Base-by-base conservation (phyloP, 2,888 invertebrate species). In the Belgica antarctica region DNA sequence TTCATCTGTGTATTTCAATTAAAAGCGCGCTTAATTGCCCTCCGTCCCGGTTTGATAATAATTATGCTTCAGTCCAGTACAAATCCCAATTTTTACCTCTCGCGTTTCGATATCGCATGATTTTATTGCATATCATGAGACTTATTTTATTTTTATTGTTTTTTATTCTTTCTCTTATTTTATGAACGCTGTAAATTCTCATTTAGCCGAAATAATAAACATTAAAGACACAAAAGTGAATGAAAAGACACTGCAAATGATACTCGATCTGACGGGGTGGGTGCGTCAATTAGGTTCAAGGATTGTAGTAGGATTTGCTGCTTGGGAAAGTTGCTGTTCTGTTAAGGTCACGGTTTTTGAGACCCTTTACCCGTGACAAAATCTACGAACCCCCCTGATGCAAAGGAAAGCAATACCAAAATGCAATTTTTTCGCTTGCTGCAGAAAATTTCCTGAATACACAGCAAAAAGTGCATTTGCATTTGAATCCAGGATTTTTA, bases 121-220 rank as follows among this genome's bases (percentile, higher is more conserved):
- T 31, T 62, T 31, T 31, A 62, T 15, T 65, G 27, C 25, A 65
- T 36, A 25, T 28, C 47, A 28, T 52, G 65, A 31, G 46, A 41
- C 25, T 68, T 47, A 24, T 31, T 57, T 17, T 27, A 31, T 57
- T 52, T 52, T 68, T 63, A 36, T 63, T 36, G 41, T 63, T 63
- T 63, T 63, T 62, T n/a, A n/a, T 61, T 61, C 61, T 12, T 27
- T 61, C n/a, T 27, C 15, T 27, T 19, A 27, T 62, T 68, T 68
- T 68, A 68, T 68, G 57, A 68, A 68, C 34, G 68, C 68, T 68
- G 68, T 68, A 68, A 68, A 68, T 68, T 52, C 47, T 68, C 57
- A 15, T 68, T 28, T 57, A 28, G 22, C 68, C n/a, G 47, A 68
- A 68, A 24, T 24, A 65, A 63, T 25, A 24, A 10, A 1, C 17